These are phyloP conservation scores for Drosophila nr. perissopoda DNA, from an alignment of 2,888 invertebrate species.

Conservation along the genomic window DNA sequence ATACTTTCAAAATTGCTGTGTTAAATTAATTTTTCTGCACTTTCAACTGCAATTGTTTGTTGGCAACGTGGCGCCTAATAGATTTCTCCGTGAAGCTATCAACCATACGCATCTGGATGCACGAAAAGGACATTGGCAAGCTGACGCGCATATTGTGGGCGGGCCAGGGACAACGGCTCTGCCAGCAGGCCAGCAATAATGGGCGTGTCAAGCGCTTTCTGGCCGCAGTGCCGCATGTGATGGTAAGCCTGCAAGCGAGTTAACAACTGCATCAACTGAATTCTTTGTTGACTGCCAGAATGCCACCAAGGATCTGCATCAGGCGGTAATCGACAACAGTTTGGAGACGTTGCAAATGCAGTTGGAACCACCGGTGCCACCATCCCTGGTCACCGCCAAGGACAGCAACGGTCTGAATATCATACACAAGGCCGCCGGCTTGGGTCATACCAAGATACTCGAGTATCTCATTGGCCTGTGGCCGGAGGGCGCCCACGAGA, in stretches of 20 bases:
- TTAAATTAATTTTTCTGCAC: constrained; percentile 45
- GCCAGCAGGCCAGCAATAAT: constrained; percentile 94
- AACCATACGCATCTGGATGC: constrained; percentile 97
- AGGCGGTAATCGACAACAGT: constrained; percentile 91
- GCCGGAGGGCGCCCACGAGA: constrained; percentile 89
- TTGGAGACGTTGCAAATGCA: constrained; percentile 89
- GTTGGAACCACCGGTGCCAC: constrained; percentile 89
- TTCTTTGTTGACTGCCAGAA: constrained; percentile 86
- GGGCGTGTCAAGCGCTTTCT: constrained; percentile 93
- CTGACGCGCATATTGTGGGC: constrained; percentile 95
- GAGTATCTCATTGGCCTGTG: constrained; percentile 90
- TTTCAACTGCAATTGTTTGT: constrained; percentile 38
- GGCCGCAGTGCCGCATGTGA: constrained; percentile 96
- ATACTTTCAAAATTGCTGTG: constrained; percentile 2
- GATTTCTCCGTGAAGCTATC: constrained; percentile 93
- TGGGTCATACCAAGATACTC: constrained; percentile 91
- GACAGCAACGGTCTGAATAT: constrained; percentile 93
- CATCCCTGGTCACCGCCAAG: constrained; percentile 90
- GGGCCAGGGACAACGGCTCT: constrained; percentile 93
- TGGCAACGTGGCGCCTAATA: constrained; percentile 78
- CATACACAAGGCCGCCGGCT: constrained; percentile 95
- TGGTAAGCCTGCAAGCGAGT: constrained; percentile 87
- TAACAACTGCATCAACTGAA: neutral
- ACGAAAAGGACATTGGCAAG: constrained; percentile 94
- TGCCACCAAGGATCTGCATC: constrained; percentile 92